Evolutionary conservation across 2,888 invertebrate species (phyloP).

Genomic region (Hyppa rectilinea): DNA sequence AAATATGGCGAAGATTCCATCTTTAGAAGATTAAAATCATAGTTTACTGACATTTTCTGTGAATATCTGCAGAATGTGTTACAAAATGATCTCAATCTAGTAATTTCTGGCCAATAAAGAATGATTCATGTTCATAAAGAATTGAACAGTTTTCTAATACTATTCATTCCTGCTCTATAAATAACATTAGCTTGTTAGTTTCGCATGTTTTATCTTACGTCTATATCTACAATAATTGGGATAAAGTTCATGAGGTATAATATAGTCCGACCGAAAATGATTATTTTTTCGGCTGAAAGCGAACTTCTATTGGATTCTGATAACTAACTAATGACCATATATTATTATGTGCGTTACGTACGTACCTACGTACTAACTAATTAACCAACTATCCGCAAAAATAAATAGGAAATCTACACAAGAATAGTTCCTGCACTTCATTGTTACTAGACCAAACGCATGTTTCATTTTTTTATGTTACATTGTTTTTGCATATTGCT

Average conservation of each 20-base stretch:
- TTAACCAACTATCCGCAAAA: background rate
- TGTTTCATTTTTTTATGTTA: too few species aligned
- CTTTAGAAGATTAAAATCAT: background rate
- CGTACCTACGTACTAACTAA: too few species aligned
- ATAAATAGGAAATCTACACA: background rate
- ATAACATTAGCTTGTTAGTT: background rate
- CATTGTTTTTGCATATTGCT: background rate
- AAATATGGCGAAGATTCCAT: background rate
- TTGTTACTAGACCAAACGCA: too few species aligned
- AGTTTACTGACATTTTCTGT: background rate
- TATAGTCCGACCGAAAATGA: background rate
- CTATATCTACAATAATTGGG: background rate
- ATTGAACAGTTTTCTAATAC: background rate
- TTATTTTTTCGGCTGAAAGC: background rate
- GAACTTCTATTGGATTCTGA: background rate
- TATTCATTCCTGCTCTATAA: background rate
- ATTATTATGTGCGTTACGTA: too few species aligned
- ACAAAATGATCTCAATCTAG: background rate
- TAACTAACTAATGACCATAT: too few species aligned
- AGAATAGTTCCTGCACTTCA: background rate
- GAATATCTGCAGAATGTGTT: background rate
- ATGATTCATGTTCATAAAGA: conserved; percentile 4
- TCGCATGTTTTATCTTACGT: background rate
- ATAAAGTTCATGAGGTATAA: too few species aligned
- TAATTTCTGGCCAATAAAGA: background rate